phyloP scores from a whole-genome alignment of 2,797 vertebrate species.

The Pagetopsis macropterus region DNA sequence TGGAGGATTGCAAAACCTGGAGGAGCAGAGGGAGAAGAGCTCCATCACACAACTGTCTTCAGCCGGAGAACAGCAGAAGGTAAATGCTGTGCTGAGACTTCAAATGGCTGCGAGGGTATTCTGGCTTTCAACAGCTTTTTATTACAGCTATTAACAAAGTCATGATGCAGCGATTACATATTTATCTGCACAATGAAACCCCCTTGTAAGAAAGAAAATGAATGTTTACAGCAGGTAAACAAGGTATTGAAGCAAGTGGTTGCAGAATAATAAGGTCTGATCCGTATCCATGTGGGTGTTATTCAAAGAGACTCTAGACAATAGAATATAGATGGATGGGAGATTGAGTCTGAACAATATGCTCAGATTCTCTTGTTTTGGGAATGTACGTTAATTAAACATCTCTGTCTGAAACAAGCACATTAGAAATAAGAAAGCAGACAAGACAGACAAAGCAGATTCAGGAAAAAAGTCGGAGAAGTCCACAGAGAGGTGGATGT shows the following conservation, averaged over 20 bases:
- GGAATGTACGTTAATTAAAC: slow-evolving; percentile 1
- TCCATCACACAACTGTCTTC: slow-evolving; percentile 41
- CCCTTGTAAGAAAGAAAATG: slow-evolving; percentile 16
- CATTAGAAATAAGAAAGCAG: slow-evolving; percentile 1
- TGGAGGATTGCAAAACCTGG: slow-evolving; percentile 96
- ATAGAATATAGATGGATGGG: neutral
- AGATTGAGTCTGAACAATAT: neutral
- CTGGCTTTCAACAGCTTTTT: slow-evolving; percentile 21
- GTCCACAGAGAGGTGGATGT: slow-evolving; percentile 7
- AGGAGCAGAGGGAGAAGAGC: slow-evolving; percentile 45
- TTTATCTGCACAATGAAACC: slow-evolving; percentile 24
- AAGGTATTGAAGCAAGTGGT: neutral
- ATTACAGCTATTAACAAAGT: slow-evolving; percentile 15
- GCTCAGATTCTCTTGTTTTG: neutral
- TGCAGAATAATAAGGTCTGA: slow-evolving; percentile 13
- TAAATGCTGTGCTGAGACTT: slow-evolving; percentile 15
- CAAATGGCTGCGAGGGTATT: slow-evolving; percentile 20
- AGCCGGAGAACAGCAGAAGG: slow-evolving; percentile 20
- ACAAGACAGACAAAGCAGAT: neutral
- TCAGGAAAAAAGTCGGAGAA: neutral
- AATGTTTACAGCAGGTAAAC: slow-evolving; percentile 20
- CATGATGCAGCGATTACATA: neutral
- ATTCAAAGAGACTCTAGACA: neutral
- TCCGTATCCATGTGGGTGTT: neutral
- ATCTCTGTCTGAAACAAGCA: slow-evolving; percentile 7